These are phyloP conservation scores for Cryptocephalus moraei DNA, from an alignment of 2,888 invertebrate genomes.

Conservation along the genomic window DNA sequence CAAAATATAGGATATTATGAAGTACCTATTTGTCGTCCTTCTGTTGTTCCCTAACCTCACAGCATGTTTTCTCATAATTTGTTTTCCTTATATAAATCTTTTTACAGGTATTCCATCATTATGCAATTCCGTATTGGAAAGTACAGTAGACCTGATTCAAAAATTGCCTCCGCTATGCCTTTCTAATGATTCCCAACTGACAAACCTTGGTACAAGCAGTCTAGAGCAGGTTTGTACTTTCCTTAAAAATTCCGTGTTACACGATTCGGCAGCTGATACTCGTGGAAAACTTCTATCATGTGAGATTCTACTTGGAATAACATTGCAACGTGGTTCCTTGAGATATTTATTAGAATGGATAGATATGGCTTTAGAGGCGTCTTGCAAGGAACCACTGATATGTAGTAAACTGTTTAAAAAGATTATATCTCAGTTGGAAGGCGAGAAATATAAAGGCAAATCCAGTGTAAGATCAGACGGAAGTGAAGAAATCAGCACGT, in stretches of 20 bases:
- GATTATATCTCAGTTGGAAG: constrained; percentile 26
- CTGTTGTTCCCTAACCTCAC: too few species aligned
- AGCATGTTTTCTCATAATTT: too few species aligned
- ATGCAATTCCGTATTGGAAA: constrained; percentile 48
- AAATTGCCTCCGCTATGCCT: constrained; percentile 48
- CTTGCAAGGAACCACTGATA: constrained; percentile 14
- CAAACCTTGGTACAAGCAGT: constrained; percentile 41
- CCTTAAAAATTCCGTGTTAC: constrained; percentile 42
- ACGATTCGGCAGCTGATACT: constrained; percentile 41
- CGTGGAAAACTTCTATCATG: constrained; percentile 36
- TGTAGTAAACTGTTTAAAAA: constrained; percentile 30
- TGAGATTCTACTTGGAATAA: constrained; percentile 46
- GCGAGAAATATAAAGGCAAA: constrained; percentile 18
- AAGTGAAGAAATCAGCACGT: constrained; percentile 31
- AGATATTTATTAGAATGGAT: constrained; percentile 52
- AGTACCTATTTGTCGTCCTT: too few species aligned
- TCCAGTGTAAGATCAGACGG: constrained; percentile 10
- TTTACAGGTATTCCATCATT: constrained; percentile 32
- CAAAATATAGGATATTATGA: too few species aligned
- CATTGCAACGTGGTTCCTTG: constrained; percentile 49
- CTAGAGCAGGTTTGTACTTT: constrained; percentile 45
- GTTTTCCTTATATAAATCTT: neutral
- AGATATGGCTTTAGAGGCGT: constrained; percentile 44
- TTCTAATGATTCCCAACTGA: constrained; percentile 48
- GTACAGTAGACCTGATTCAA: constrained; percentile 45